Evolutionary conservation across 2,888 invertebrate genomes (phyloP).

Genomic region (Polia nebulosa): DNA sequence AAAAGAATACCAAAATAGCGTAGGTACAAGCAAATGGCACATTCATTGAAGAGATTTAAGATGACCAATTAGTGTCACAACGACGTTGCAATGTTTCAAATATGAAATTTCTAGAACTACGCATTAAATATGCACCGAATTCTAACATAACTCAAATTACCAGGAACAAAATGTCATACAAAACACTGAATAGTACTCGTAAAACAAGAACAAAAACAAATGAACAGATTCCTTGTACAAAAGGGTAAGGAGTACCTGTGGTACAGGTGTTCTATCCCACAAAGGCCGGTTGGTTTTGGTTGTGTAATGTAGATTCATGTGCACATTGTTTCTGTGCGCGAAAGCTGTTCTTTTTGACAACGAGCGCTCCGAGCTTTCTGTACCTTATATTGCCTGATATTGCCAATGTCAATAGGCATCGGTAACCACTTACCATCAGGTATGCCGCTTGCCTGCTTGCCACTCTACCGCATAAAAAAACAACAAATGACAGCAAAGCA

Average conservation of each 20-base stretch:
- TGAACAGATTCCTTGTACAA: background rate
- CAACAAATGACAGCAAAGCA: background rate
- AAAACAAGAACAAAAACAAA: background rate
- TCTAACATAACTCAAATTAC: conserved; percentile 12
- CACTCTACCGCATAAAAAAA: background rate
- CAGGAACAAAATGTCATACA: conserved; percentile 2
- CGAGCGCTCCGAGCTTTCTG: too few species aligned
- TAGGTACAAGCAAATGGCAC: background rate
- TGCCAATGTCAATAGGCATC: background rate
- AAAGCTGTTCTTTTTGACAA: too few species aligned
- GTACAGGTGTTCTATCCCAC: too few species aligned
- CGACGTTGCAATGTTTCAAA: conserved; percentile 18
- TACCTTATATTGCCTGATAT: too few species aligned
- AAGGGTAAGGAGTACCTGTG: background rate
- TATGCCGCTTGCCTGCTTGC: too few species aligned
- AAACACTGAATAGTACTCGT: conserved; percentile 8
- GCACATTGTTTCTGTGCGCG: too few species aligned
- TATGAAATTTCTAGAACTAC: conserved; percentile 28
- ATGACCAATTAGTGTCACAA: conserved; percentile 26
- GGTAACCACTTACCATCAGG: background rate
- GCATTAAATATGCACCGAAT: conserved; percentile 3
- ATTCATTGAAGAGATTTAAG: conserved; percentile 2
- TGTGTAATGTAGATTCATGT: too few species aligned
- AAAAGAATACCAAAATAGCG: conserved; percentile 5
- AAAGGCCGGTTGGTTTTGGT: too few species aligned